Base-by-base conservation (phyloP, 2,888 invertebrate species). In the Coecobrya sp. region DNA sequence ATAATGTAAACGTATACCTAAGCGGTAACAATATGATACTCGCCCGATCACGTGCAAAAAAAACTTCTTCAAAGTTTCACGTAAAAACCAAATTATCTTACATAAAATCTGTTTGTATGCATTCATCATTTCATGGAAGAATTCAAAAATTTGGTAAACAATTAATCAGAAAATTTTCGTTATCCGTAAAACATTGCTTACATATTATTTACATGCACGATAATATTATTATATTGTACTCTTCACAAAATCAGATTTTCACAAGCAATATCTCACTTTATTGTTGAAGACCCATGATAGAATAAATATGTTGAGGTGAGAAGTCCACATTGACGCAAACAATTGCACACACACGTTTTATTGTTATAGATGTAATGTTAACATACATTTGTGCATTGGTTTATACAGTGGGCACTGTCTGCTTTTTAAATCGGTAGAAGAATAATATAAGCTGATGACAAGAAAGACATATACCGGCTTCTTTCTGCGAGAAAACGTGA, bases 1-100 rank as follows among this genome's bases (percentile, higher is more conserved):
- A 49, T 73, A 42, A 42, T 42, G n/a, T n/a, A n/a, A 42, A 42
- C 19, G 68, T 25, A 76, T 27, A 52, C n/a, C n/a, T n/a, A 87
- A 62, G 87, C 73, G 86, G 86, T 86, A 86, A 73, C 85, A 49
- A 68, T n/a, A n/a, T 82, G 16, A 68, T 73, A 19, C 11, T 73
- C 73, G 36, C 36, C 73, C 36, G 19, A 42, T 73, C 68, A 70
- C 16, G 68, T 42, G 22, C 19, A 76, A 22, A 25, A 16, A 49
- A 76, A 25, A n/a, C n/a, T n/a, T 52, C 76, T 22, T 1, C 4
- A 73, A 45, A 11, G 22, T 49, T 52, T 25, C 8, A 52, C 42
- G 45, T 22, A 13, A 73, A 73, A 22, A 73, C 45, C 27, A 65
- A 27, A 11, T 55, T 7, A 55, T 19, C 55, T 1, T 55, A 16